These are phyloP conservation scores for Hippocampus mohnikei DNA, from an alignment of 2,113 vertebrate species.

Conservation along the genomic window DNA sequence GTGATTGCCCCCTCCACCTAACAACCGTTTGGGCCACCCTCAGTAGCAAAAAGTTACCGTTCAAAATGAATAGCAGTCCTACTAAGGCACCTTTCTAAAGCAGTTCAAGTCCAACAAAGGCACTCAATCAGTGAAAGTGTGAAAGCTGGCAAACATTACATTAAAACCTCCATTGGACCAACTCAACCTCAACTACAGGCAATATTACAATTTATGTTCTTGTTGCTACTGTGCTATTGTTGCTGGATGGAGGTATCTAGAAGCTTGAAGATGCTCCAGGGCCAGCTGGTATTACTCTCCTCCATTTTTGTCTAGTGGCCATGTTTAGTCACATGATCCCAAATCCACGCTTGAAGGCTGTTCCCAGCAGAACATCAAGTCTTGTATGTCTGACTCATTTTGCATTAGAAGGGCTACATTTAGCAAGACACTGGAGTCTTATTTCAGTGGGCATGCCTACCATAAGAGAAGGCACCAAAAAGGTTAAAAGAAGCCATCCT, in stretches of 20 bases:
- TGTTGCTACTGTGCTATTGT: background rate
- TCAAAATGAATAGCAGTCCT: too few relatives aligned
- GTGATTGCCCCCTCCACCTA: too few relatives aligned
- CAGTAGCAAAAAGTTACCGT: too few relatives aligned
- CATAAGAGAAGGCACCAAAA: background rate
- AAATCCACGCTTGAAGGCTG: slow-evolving; percentile 16
- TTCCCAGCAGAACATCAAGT: slow-evolving; percentile 15
- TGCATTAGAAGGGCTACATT: background rate
- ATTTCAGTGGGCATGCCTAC: background rate
- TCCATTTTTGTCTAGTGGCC: slow-evolving; percentile 34
- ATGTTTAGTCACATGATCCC: slow-evolving; percentile 22
- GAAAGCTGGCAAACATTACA: background rate
- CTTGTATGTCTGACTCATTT: background rate
- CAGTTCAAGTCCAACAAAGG: background rate
- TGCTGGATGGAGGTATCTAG: background rate
- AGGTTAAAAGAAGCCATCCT: background rate
- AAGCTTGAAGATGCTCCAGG: slow-evolving; percentile 1
- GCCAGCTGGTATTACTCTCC: slow-evolving; percentile 31
- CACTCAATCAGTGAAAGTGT: background rate
- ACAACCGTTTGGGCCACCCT: too few relatives aligned
- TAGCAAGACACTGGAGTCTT: background rate
- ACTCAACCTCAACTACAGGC: background rate
- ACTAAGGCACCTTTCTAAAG: too few relatives aligned
- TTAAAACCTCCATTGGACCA: background rate
- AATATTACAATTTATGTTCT: background rate